Evolutionary conservation across 2,888 invertebrate genomes (phyloP), one percentile per base, ranked within the genome.

Genomic region (Exocentrus adspersus): DNA sequence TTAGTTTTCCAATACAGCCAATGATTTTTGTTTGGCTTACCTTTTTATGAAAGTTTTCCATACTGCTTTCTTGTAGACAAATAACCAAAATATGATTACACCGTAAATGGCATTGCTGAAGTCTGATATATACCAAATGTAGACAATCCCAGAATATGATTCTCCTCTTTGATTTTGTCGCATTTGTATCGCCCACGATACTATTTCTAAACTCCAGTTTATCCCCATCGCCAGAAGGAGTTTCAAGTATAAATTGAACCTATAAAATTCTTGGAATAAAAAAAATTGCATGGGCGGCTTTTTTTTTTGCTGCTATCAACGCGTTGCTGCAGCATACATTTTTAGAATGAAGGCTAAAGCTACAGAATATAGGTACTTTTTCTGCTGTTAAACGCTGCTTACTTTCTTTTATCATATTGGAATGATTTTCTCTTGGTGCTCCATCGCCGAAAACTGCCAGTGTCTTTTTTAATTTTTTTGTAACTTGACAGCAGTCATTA

Each of bases 191-290:
- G 86, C 66, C 85, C 90, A 92, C 42, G 92, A 91, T 62, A 93
- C 82, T 51, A 92, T 86, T 78, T 94, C 93, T 82, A 90, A 87
- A 0, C 88, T 85, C 94, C 94, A 94, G 76, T 91, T 93, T 14
- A 93, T 89, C 0, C 94, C 94, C 93, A 93, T 93, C 28, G 93
- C 92, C 72, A 93, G 85, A 78, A 94, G 91, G 30, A 94, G 83
- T 76, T 94, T 93, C 72, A 93, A 76, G 78, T 93, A 94, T 1
- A 94, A 83, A 24, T 88, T 89, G 79, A 91, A 93, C 81, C 93
- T 93, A 48, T 3, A 48, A 46, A 46, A 17, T n/a, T n/a, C n/a
- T n/a, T n/a, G n/a, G n/a, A n/a, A n/a, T n/a, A n/a, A n/a, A n/a
- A n/a, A n/a, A n/a, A n/a, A n/a, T n/a, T n/a, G n/a, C n/a, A n/a